phyloP scores from a whole-genome alignment of 2,888 invertebrate genomes.

The Drepanosiphum platanoidis region DNA sequence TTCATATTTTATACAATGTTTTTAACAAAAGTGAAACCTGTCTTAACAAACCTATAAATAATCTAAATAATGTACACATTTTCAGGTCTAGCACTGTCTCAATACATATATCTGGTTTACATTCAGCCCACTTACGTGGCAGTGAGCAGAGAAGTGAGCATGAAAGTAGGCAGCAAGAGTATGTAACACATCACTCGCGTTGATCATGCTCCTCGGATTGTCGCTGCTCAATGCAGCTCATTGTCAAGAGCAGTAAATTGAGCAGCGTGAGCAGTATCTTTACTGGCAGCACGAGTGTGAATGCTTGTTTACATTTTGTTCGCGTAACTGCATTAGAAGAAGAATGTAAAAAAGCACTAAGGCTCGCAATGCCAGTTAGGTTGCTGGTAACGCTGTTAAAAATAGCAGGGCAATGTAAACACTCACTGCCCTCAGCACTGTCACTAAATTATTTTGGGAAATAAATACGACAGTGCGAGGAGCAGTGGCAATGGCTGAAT shows the following conservation, averaged over 20 bases:
- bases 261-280: too few species aligned
- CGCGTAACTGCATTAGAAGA: too few species aligned
- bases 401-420: not conserved
- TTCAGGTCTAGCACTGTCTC: too few species aligned
- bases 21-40: too few species aligned
- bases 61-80: too few species aligned
- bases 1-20: too few species aligned
- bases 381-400: not conserved
- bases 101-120: not conserved
- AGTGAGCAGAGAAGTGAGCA: not conserved
- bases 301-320: too few species aligned
- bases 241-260: not conserved
- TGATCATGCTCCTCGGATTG: not conserved
- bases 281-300: too few species aligned
- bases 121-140: not conserved
- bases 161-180: not conserved
- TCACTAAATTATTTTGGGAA: not conserved
- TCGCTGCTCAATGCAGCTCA: too few species aligned
- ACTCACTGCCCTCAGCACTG: not conserved
- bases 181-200: not conserved
- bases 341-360: too few species aligned
- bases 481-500: slow-evolving; percentile 15
- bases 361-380: not conserved
- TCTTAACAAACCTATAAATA: too few species aligned
- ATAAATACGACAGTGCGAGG: not conserved